phyloP scores from a whole-genome alignment of 2,888 invertebrate species.

The Acronicta leporina region DNA sequence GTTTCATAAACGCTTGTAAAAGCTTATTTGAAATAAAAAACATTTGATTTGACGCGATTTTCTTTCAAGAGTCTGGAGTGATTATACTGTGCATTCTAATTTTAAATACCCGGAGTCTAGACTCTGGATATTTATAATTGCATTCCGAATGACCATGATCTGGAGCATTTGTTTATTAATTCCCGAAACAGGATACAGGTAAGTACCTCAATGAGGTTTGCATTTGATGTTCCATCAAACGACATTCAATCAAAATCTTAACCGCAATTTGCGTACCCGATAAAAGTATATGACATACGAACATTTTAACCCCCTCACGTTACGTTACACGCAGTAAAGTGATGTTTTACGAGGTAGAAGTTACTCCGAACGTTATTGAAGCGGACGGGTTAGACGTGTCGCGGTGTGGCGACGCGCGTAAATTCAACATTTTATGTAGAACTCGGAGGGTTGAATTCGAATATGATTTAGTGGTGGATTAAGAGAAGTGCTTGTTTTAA shows the following conservation, averaged over 20 bases:
- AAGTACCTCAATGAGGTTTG: not conserved
- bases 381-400: conserved; percentile 16
- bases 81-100: too few relatives aligned
- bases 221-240: not conserved
- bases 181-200: not conserved
- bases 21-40: too few relatives aligned
- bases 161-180: too few relatives aligned
- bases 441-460: conserved; percentile 19
- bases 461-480: conserved; percentile 49
- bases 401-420: conserved; percentile 34
- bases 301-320: conserved; percentile 22
- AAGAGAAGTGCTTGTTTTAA: conserved; percentile 14
- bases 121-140: too few relatives aligned
- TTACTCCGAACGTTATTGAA: conserved; percentile 4
- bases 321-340: conserved; percentile 26
- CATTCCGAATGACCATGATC: too few relatives aligned
- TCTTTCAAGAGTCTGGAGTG: too few relatives aligned
- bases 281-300: conserved; percentile 25
- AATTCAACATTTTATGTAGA: conserved; percentile 48
- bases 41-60: too few relatives aligned
- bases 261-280: conserved; percentile 10
- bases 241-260: conserved; percentile 25
- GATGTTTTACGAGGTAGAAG: conserved; percentile 22
- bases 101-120: too few relatives aligned
- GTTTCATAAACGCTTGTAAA: too few relatives aligned